Percentiles rank a stretch among this genome's conserved stretches.
Evolutionary conservation across 2,113 vertebrate genomes (phyloP).

Genomic region (Brienomyrus brachyistius): DNA sequence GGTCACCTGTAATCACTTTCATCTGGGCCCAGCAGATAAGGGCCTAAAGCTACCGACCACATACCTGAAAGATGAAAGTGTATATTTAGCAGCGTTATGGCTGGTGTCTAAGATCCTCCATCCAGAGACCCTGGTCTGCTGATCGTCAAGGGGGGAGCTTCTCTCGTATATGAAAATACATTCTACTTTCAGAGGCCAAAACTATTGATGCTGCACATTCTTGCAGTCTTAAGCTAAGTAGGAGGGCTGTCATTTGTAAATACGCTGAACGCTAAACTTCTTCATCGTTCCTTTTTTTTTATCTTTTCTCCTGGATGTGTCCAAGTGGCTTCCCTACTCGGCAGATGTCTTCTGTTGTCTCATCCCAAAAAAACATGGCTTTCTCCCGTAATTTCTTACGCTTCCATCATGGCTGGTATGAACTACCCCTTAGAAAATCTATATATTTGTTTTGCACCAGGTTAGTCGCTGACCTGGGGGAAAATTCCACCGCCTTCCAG

Average conservation of each 20-base stretch:
- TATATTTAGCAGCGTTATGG: background rate
- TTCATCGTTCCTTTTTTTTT: background rate
- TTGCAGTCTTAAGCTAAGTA: background rate
- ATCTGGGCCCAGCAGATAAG: slow-evolving; percentile 14
- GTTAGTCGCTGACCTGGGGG: background rate
- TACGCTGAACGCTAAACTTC: background rate
- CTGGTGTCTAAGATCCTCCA: slow-evolving; percentile 2
- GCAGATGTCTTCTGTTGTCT: background rate
- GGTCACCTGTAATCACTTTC: slow-evolving; percentile 14
- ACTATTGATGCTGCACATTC: background rate
- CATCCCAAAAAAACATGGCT: background rate
- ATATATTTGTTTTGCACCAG: background rate
- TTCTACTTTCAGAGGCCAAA: background rate
- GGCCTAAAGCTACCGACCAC: background rate
- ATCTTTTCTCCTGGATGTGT: background rate
- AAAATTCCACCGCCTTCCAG: background rate
- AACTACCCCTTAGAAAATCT: background rate
- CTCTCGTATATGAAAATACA: background rate
- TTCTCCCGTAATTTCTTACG: background rate
- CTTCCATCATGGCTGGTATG: background rate
- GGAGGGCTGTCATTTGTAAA: background rate
- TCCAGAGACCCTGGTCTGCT: background rate
- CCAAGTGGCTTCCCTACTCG: background rate
- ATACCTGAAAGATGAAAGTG: background rate
- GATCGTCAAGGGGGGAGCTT: background rate